Evolutionary conservation across 2,113 vertebrate species (phyloP).

Genomic region (Rutilus rutilus): DNA sequence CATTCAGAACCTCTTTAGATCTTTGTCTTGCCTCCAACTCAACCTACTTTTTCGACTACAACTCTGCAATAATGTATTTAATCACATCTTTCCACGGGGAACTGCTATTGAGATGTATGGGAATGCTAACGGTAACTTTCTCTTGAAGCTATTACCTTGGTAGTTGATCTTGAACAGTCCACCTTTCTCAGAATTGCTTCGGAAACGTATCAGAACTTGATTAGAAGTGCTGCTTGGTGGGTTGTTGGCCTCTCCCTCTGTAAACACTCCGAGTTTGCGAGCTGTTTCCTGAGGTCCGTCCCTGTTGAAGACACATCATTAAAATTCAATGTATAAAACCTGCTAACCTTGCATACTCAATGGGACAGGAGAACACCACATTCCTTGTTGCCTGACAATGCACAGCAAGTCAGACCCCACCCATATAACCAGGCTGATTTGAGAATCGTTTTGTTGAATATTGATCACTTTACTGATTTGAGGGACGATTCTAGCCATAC

Average conservation of each 20-base stretch:
- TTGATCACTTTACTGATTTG: conserved; percentile 1
- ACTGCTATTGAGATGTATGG: not conserved
- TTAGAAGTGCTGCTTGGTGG: conserved; percentile 90
- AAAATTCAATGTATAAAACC: not conserved
- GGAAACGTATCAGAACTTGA: conserved; percentile 91
- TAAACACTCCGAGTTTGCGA: conserved; percentile 91
- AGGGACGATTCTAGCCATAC: not conserved
- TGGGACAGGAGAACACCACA: not conserved
- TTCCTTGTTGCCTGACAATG: not conserved
- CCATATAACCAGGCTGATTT: not conserved
- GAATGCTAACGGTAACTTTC: not conserved
- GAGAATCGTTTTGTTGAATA: not conserved
- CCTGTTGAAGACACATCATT: conserved; percentile 71
- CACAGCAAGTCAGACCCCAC: not conserved
- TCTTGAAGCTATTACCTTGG: conserved; percentile 76
- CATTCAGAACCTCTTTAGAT: not conserved
- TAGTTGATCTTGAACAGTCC: conserved; percentile 89
- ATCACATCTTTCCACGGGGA: not conserved
- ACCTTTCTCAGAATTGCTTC: conserved; percentile 85
- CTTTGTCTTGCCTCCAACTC: not conserved
- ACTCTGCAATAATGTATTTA: not conserved
- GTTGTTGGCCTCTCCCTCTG: conserved; percentile 85
- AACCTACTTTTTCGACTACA: not conserved
- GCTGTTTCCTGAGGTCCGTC: conserved; percentile 90
- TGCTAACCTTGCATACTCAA: not conserved